These are phyloP conservation scores for Isotomurus palustris DNA, from an alignment of 2,888 invertebrate species.

Conservation along the genomic window DNA sequence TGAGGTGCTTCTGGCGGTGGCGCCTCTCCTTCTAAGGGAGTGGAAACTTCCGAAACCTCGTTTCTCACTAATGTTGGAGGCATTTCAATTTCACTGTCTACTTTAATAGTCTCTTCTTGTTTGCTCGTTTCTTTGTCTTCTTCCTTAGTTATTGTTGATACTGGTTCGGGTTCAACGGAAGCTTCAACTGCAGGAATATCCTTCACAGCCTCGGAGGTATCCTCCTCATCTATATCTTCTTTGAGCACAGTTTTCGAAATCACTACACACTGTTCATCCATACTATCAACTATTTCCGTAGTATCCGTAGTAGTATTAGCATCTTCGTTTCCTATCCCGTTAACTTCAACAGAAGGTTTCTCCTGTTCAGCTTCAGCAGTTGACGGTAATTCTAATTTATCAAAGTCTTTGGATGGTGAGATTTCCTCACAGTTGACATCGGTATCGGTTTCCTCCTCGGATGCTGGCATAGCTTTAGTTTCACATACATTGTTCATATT, in stretches of 20 bases:
- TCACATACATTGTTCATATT: no score
- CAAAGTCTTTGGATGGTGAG: no score
- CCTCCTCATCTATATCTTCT: not conserved
- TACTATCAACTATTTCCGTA: not conserved
- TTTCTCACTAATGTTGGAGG: not conserved
- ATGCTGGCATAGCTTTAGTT: no score
- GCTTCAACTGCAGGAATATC: not conserved
- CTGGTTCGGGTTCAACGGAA: not conserved
- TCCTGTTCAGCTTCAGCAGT: no score
- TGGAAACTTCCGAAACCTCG: not conserved
- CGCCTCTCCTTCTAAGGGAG: not conserved
- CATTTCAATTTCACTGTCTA: not conserved
- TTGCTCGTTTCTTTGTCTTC: not conserved
- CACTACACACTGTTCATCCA: not conserved
- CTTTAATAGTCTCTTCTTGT: not conserved
- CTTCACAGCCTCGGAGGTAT: not conserved
- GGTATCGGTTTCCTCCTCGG: not conserved
- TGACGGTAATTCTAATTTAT: no score
- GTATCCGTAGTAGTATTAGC: not conserved
- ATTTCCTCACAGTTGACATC: no score
- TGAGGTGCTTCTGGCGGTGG: not conserved
- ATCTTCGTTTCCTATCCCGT: no score
- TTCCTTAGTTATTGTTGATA: not conserved
- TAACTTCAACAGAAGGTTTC: no score
- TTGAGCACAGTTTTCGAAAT: not conserved